Percentiles rank a stretch among this genome's conserved stretches.
These are phyloP conservation scores for Poliocrania exsul DNA, from an alignment of 2,797 vertebrate genomes.

Conservation along the genomic window DNA sequence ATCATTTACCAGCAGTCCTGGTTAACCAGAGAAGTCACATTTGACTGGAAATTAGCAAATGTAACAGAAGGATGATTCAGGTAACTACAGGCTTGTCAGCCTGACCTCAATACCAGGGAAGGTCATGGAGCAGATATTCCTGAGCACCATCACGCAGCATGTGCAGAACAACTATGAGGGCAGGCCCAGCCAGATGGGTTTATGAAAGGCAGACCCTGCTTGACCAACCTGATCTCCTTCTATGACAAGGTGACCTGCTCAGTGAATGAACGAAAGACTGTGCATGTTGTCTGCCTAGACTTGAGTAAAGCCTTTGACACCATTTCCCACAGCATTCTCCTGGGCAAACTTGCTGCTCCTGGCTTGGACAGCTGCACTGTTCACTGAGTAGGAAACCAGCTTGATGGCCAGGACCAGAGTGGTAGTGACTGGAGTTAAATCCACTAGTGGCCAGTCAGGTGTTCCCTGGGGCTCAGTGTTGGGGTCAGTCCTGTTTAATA, in stretches of 20 bases:
- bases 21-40: neutral
- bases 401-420: neutral
- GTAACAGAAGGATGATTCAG: neutral
- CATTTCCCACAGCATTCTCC: neutral
- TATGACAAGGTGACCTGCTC: neutral
- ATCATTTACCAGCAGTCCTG: neutral
- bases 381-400: neutral
- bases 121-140: neutral
- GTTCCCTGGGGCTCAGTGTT: neutral
- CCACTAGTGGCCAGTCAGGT: neutral
- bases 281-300: neutral
- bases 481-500: neutral
- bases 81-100: neutral
- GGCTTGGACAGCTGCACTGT: neutral
- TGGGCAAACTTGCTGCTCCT: neutral
- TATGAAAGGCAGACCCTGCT: neutral
- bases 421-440: neutral
- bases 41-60: neutral
- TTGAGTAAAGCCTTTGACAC: neutral
- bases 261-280: neutral
- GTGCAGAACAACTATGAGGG: neutral
- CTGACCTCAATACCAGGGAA: rapidly evolving
- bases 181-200: neutral
- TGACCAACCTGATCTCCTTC: neutral
- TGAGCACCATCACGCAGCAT: neutral